Conservation (phyloP, 2,797 vertebrate species). For the Sebastes goodei region DNA sequence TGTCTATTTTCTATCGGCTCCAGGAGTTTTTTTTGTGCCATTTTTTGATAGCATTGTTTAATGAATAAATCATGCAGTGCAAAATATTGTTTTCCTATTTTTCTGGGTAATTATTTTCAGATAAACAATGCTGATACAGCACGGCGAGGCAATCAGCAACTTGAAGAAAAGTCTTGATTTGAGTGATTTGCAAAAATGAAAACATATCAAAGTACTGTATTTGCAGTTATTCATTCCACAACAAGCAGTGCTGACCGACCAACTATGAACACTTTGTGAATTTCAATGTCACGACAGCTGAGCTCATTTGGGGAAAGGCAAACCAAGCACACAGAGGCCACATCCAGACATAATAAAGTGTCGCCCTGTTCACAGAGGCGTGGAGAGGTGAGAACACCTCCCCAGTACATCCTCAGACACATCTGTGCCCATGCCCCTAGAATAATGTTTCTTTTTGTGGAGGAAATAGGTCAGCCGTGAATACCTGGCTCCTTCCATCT, state of each 20-base stretch:
- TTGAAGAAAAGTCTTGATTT: conserved; percentile 1
- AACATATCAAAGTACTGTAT: conserved; percentile 11
- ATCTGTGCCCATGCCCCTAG: conserved; percentile 60
- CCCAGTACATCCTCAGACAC: conserved; percentile 56
- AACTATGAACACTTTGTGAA: conserved; percentile 35
- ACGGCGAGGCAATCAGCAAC: conserved; percentile 28
- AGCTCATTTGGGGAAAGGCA: conserved; percentile 45
- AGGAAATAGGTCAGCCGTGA: conserved; percentile 73
- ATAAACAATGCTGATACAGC: conserved; percentile 36
- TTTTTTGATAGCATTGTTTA: conserved; percentile 24
- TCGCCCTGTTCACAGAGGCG: conserved; percentile 56
- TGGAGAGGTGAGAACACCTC: conserved; percentile 60
- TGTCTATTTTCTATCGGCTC: conserved; percentile 20
- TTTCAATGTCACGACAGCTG: conserved; percentile 51
- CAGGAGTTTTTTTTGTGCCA: neutral
- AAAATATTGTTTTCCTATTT: conserved; percentile 33
- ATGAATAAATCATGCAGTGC: conserved; percentile 22
- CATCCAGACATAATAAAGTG: conserved; percentile 59
- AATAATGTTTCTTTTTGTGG: conserved; percentile 43
- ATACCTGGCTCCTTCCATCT: conserved; percentile 56
- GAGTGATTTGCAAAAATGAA: conserved; percentile 13
- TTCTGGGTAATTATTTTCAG: conserved; percentile 43
- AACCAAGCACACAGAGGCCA: conserved; percentile 45
- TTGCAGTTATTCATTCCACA: conserved; percentile 18
- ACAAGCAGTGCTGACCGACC: conserved; percentile 6